These are phyloP conservation scores for Furnarius figulus DNA, from an alignment of 2,113 vertebrate genomes.

Conservation along the genomic window DNA sequence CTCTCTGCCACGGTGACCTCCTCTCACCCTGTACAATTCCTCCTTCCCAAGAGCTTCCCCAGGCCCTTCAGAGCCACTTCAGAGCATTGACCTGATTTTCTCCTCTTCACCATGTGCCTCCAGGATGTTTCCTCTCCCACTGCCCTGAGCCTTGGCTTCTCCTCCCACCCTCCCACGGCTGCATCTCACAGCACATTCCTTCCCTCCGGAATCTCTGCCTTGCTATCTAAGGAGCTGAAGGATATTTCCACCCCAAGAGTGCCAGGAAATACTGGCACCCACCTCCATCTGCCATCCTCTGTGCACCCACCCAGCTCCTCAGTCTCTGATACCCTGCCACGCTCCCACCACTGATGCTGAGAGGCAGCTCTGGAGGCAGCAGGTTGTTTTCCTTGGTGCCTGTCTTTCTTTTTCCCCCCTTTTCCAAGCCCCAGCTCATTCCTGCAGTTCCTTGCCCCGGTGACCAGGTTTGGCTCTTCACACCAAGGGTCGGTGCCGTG, in stretches of 20 bases:
- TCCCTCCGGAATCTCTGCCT: constrained; percentile 2
- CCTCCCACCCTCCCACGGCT: constrained; percentile 43
- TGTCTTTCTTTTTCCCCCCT: not conserved
- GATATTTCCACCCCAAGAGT: constrained; percentile 28
- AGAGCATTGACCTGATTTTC: not conserved
- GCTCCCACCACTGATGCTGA: not conserved
- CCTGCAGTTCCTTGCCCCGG: not conserved
- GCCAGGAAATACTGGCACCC: constrained; percentile 36
- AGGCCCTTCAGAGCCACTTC: not conserved
- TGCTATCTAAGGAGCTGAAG: constrained; percentile 22
- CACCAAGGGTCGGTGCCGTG: not conserved
- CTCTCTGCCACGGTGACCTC: not conserved
- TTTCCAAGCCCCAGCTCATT: not conserved
- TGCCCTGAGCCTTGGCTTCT: not conserved
- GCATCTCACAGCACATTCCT: constrained; percentile 1
- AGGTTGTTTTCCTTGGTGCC: not conserved
- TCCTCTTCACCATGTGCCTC: not conserved
- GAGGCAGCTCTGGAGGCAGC: not conserved
- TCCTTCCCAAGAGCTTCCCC: not conserved
- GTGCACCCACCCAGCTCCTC: not conserved
- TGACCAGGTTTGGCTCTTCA: not conserved
- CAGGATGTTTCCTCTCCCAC: not conserved
- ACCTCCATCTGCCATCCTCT: not conserved
- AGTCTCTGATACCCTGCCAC: not conserved
- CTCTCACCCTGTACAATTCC: accelerated